Base-by-base conservation (phyloP, 2,888 invertebrate genomes). In the Ypsolopha scabrella region DNA sequence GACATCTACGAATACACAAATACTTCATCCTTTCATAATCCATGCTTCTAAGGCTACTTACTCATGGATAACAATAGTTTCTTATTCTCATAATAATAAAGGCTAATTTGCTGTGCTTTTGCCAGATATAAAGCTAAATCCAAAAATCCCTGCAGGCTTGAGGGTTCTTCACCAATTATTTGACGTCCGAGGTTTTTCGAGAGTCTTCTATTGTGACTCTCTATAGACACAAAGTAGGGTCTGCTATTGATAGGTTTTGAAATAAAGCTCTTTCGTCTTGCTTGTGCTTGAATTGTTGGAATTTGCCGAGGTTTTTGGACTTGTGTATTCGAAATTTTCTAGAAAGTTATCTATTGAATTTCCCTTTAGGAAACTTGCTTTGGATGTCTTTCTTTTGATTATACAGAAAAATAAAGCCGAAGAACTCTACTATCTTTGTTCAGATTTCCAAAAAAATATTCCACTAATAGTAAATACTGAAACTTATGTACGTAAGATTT, bases 101-200 rank as follows among this genome's bases (percentile, higher is more conserved):
- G 43, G 14, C 43, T 24, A 13, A 9, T 46, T 46, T 46, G 46
- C 35, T 11, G 35, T 35, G 14, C 24, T 43, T 13, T 43, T 43
- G 43, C 14, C 14, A 43, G 24, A 43, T 43, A n/a, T 13, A 67
- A 70, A 73, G 68, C 70, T 68, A 74, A 78, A 81, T 80, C 79
- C 72, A 61, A 67, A 80, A 76, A 77, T 77, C 77, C 75, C 76
- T 65, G 60, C 59, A 68, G 77, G 45, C 37, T 46, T 75, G 68
- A 71, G 66, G 67, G 63, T 67, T 67, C 36, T 64, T 63, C 69
- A 70, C 74, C 77, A 75, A 78, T 74, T 75, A 78, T 77, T 72
- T 73, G 71, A 60, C 70, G 71, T 60, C 68, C 53, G 57, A 65
- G 63, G 63, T 54, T 50, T 14, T 14, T 48, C 37, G 48, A 48